These are phyloP conservation scores for Pangasianodon gigas DNA, from an alignment of 2,113 vertebrate genomes.

Conservation along the genomic window DNA sequence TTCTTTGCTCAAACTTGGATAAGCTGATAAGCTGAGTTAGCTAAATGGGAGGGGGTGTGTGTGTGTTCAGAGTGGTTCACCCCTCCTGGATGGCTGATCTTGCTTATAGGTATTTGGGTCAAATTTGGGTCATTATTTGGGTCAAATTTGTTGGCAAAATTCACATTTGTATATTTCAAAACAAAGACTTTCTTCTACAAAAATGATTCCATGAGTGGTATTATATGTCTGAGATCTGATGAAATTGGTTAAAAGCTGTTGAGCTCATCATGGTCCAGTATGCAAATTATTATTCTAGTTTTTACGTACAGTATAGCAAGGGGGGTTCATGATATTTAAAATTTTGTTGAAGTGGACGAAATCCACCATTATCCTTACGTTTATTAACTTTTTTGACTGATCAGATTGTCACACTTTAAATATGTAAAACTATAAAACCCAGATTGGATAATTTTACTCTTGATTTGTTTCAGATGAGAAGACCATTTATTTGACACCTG, in stretches of 20 bases:
- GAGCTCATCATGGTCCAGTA: neutral
- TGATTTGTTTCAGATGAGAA: slow-evolving; percentile 86
- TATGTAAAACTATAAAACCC: neutral
- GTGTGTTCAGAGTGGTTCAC: neutral
- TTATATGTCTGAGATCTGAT: neutral
- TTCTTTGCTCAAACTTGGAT: neutral
- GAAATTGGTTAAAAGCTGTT: neutral
- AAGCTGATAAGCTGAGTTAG: neutral
- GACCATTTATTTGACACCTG: slow-evolving; percentile 95
- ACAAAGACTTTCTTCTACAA: neutral
- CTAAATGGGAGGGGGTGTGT: neutral
- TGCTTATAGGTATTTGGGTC: neutral
- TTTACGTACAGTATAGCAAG: too few relatives aligned
- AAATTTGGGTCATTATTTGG: neutral
- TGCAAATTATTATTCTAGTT: neutral
- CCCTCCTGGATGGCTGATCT: neutral
- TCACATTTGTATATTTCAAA: neutral
- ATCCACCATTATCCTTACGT: neutral
- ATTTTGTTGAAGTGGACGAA: neutral
- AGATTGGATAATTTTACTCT: neutral
- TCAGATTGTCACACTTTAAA: neutral
- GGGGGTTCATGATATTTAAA: neutral
- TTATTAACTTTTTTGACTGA: neutral
- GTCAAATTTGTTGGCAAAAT: neutral
- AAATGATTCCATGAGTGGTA: neutral